A percentile compares a stretch with the other conserved stretches of the same genome.
These are phyloP conservation scores for Lepus americanus DNA, from an alignment of 2,113 vertebrate species.

Conservation along the genomic window DNA sequence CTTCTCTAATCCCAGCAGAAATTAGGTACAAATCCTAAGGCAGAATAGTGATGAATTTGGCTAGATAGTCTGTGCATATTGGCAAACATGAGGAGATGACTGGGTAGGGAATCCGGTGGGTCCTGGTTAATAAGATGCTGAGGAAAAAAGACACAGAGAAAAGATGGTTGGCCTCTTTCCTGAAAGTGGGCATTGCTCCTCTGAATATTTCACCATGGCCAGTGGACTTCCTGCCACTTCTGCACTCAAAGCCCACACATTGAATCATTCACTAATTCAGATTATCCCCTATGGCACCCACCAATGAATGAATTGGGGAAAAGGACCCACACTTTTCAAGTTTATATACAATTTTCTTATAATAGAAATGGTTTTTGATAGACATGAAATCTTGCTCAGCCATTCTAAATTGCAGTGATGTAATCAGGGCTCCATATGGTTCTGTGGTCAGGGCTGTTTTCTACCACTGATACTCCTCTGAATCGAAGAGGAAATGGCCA, in stretches of 20 bases:
- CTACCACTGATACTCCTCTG: background rate
- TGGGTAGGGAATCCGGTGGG: background rate
- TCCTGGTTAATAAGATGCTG: background rate
- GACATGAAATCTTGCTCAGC: background rate
- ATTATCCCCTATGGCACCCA: fast-evolving
- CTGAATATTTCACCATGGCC: background rate
- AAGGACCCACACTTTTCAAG: background rate
- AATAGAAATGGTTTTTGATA: background rate
- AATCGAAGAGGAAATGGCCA: background rate
- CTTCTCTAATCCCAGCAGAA: background rate
- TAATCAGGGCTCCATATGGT: background rate
- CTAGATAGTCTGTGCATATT: background rate
- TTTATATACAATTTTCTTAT: background rate
- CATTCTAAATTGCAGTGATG: background rate
- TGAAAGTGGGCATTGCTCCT: background rate
- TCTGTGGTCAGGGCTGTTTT: background rate
- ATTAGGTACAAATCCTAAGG: background rate
- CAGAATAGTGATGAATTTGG: background rate
- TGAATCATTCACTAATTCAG: background rate
- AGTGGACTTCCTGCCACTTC: background rate
- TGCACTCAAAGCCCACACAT: background rate
- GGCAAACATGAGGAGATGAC: background rate
- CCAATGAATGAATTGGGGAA: background rate
- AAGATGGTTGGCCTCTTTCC: background rate
- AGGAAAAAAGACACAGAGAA: background rate